Evolutionary conservation across 2,888 invertebrate genomes (phyloP).

Genomic region (Odontomyia ornata): DNA sequence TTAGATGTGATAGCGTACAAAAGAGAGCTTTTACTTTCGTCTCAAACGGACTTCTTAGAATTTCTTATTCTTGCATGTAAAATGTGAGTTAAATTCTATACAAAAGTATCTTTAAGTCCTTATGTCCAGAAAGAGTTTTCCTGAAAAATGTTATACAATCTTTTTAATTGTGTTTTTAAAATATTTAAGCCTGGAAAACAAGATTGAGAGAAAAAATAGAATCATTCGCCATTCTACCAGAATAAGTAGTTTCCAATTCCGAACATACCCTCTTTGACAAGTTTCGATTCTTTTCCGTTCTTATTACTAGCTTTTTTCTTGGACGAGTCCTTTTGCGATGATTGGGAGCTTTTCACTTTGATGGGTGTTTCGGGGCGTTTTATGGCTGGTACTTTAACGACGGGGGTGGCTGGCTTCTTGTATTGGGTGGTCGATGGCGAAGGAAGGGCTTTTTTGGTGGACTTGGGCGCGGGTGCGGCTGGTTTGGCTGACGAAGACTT

Average conservation of each 20-base stretch:
- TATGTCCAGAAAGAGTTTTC: constrained; percentile 54
- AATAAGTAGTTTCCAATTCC: constrained; percentile 84
- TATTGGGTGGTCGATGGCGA: constrained; percentile 48
- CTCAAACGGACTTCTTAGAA: constrained; percentile 1
- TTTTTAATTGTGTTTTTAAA: constrained; percentile 65
- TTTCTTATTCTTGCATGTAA: not conserved
- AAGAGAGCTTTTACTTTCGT: not conserved
- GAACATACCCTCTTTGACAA: constrained; percentile 77
- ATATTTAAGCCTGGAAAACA: constrained; percentile 64
- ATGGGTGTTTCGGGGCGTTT: constrained; percentile 10
- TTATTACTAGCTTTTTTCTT: constrained; percentile 64
- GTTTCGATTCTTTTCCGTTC: constrained; percentile 63
- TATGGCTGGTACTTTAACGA: constrained; percentile 32
- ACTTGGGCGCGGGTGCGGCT: constrained; percentile 49
- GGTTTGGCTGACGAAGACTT: constrained; percentile 50
- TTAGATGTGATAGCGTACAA: no score
- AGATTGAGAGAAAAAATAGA: constrained; percentile 55
- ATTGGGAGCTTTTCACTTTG: not conserved
- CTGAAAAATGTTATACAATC: constrained; percentile 65
- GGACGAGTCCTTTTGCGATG: constrained; percentile 59
- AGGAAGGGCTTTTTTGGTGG: constrained; percentile 49
- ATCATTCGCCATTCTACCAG: constrained; percentile 72
- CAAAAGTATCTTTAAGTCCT: constrained; percentile 45
- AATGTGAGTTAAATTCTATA: constrained; percentile 17
- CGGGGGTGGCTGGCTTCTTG: constrained; percentile 52